A percentile compares a stretch with the other conserved stretches of the same genome.
These are phyloP conservation scores for Globicephala melas DNA, from an alignment of 2,113 vertebrate species.

Conservation along the genomic window DNA sequence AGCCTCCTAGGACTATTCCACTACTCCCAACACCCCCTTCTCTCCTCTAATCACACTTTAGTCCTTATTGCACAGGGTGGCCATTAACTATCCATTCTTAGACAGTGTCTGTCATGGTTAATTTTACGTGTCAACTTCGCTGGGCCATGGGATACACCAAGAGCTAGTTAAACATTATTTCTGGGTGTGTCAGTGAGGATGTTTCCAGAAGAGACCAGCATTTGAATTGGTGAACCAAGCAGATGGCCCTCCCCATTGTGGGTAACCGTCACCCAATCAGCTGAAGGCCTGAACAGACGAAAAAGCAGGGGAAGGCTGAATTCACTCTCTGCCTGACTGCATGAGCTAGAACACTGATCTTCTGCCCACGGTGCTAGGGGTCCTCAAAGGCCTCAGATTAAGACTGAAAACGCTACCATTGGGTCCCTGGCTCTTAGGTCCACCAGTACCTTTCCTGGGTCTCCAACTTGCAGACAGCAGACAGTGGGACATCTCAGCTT, in stretches of 20 bases:
- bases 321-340: background rate
- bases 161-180: background rate
- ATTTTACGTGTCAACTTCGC: background rate
- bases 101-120: background rate
- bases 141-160: background rate
- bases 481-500: background rate
- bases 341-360: background rate
- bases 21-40: background rate
- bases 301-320: background rate
- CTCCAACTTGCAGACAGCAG: background rate
- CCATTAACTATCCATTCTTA: background rate
- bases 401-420: background rate
- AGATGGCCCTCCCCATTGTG: background rate
- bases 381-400: background rate
- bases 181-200: background rate
- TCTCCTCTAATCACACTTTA: background rate
- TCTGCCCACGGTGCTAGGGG: background rate
- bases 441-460: background rate
- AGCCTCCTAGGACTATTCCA: background rate
- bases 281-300: background rate
- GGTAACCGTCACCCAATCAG: background rate
- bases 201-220: background rate
- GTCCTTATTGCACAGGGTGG: background rate
- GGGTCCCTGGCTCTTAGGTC: background rate
- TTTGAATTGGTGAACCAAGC: background rate